phyloP scores from a whole-genome alignment of 2,888 invertebrate species.

The Hybos culiciformis region DNA sequence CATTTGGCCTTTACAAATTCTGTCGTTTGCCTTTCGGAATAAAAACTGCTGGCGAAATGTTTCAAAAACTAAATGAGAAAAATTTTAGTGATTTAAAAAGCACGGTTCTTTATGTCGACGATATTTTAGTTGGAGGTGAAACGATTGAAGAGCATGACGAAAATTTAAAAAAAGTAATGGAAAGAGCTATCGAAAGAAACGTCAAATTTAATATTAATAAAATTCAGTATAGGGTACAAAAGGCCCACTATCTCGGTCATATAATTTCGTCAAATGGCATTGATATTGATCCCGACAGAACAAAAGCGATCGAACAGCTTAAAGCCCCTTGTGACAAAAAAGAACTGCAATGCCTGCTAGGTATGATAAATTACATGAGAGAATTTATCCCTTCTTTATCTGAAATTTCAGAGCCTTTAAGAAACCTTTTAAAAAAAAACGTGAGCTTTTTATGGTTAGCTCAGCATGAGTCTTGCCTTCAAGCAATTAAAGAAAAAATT shows the following conservation, averaged over 20 bases:
- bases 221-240: constrained; percentile 16
- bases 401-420: constrained; percentile 2
- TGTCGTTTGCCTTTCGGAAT: constrained; percentile 8
- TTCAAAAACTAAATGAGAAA: constrained; percentile 14
- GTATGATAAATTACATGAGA: constrained; percentile 9
- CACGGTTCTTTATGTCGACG: constrained; percentile 5
- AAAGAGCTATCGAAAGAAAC: constrained; percentile 1
- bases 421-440: constrained; percentile 6
- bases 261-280: constrained; percentile 10
- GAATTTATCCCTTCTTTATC: constrained; percentile 6
- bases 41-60: constrained; percentile 9
- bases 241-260: constrained; percentile 21
- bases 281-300: constrained; percentile 1
- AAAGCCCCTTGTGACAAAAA: constrained; percentile 5
- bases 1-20: constrained; percentile 9
- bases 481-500: constrained; percentile 1
- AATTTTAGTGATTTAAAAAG: constrained; percentile 16
- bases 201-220: constrained; percentile 12
- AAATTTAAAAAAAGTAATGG: constrained; percentile 5
- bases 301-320: background rate
- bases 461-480: background rate
- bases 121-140: constrained; percentile 5
- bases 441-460: constrained; percentile 2
- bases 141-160: constrained; percentile 5
- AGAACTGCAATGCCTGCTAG: constrained; percentile 7